These are phyloP conservation scores for Macrobrachium nipponense DNA, from an alignment of 1,140 invertebrate species.

Conservation along the genomic window DNA sequence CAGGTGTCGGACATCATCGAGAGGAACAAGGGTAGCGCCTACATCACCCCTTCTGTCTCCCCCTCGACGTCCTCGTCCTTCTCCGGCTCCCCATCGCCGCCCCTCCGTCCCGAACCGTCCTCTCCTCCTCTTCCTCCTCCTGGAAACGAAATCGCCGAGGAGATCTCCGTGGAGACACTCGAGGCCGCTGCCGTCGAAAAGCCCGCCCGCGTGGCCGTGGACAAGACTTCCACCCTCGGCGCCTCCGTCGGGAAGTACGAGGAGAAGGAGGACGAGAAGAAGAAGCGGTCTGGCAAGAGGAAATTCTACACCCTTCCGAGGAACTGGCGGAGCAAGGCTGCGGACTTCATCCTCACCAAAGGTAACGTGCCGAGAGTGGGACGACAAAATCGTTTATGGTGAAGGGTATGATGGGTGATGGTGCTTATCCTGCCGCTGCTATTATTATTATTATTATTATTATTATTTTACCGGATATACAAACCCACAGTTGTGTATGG, in stretches of 20 bases:
- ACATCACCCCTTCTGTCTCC: neutral
- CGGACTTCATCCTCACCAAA: slow-evolving; percentile 54
- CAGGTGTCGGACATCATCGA: slow-evolving; percentile 39
- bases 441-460: too few relatives aligned
- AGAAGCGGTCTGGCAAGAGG: slow-evolving; percentile 42
- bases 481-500: too few relatives aligned
- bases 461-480: too few relatives aligned
- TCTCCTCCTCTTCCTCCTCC: slow-evolving; percentile 2
- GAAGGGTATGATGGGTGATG: neutral
- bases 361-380: slow-evolving; percentile 14
- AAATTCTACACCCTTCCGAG: slow-evolving; percentile 54
- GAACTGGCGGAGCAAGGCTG: slow-evolving; percentile 53
- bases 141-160: slow-evolving; percentile 1
- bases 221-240: slow-evolving; percentile 31
- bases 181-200: slow-evolving; percentile 10
- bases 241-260: neutral
- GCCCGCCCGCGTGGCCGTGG: slow-evolving; percentile 5
- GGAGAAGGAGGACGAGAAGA: slow-evolving; percentile 28
- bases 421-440: too few relatives aligned
- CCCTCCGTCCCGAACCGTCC: neutral
- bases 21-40: slow-evolving; percentile 26
- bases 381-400: neutral
- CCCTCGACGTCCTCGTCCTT: slow-evolving; percentile 7
- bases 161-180: slow-evolving; percentile 33
- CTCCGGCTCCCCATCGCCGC: slow-evolving; percentile 9